A percentile compares a stretch with the other conserved stretches of the same genome.
These are phyloP conservation scores for Paratilapia polleni DNA, from an alignment of 2,113 vertebrate species.

Conservation along the genomic window DNA sequence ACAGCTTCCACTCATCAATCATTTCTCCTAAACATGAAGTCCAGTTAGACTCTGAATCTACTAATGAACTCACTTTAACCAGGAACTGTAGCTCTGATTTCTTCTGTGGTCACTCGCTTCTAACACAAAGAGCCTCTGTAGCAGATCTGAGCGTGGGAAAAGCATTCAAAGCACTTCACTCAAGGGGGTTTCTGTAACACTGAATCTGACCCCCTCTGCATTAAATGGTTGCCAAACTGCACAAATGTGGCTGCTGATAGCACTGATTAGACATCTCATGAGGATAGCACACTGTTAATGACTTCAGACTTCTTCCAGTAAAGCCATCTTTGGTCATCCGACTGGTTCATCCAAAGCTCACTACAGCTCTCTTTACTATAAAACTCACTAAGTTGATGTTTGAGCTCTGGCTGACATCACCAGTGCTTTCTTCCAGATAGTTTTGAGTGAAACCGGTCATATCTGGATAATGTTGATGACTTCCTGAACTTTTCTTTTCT, in stretches of 20 bases:
- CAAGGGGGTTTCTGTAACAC: no score
- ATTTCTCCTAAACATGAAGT: background rate
- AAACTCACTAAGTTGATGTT: no score
- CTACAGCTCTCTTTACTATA: rapidly evolving
- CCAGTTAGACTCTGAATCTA: background rate
- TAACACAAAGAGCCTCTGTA: background rate
- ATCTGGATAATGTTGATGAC: background rate
- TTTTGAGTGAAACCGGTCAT: background rate
- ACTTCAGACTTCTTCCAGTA: background rate
- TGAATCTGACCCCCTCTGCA: no score
- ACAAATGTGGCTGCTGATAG: no score
- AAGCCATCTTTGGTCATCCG: no score
- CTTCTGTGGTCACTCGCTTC: background rate
- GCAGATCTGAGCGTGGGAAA: background rate
- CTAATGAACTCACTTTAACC: background rate
- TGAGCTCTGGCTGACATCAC: background rate
- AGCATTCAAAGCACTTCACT: background rate
- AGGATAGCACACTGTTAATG: background rate
- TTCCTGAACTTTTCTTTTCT: background rate
- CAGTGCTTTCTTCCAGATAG: rapidly evolving
- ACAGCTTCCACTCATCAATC: no score
- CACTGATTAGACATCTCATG: background rate
- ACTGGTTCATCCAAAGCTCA: no score
- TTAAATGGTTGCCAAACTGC: no score
- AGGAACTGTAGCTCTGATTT: background rate